These are phyloP conservation scores for Setophaga kirtlandii DNA, from an alignment of 2,113 vertebrate genomes.

Conservation along the genomic window DNA sequence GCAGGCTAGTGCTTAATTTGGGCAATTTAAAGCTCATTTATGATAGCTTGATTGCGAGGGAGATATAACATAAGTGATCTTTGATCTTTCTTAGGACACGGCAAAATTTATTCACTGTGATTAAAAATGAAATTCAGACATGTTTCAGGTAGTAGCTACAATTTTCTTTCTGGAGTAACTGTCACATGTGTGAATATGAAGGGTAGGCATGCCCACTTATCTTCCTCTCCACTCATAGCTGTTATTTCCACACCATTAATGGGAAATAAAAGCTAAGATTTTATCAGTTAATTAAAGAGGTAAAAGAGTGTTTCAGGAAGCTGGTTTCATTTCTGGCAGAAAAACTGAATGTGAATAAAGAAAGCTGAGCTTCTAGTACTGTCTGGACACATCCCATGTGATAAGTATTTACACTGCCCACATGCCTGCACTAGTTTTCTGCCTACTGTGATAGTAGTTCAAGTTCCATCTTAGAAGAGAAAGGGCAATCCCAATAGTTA, in stretches of 20 bases:
- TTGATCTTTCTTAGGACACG: neutral
- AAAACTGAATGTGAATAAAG: neutral
- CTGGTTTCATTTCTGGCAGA: neutral
- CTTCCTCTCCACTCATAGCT: neutral
- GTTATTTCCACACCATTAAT: neutral
- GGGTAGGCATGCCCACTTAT: neutral
- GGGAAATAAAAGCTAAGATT: neutral
- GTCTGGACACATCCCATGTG: neutral
- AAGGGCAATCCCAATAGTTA: neutral
- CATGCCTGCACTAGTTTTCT: neutral
- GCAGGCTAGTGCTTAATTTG: neutral
- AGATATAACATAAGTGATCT: neutral
- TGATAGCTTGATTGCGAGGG: neutral
- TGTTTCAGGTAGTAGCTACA: neutral
- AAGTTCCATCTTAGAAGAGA: neutral
- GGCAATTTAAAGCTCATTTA: neutral
- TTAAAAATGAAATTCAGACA: neutral
- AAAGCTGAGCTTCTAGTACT: neutral
- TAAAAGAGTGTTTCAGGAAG: neutral
- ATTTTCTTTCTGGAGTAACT: neutral
- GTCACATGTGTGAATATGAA: neutral
- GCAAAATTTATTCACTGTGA: neutral
- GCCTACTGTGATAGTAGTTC: neutral
- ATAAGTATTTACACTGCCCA: neutral
- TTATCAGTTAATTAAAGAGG: neutral